These are phyloP conservation scores for Fringilla coelebs DNA, from an alignment of 2,797 vertebrate species.

Conservation along the genomic window DNA sequence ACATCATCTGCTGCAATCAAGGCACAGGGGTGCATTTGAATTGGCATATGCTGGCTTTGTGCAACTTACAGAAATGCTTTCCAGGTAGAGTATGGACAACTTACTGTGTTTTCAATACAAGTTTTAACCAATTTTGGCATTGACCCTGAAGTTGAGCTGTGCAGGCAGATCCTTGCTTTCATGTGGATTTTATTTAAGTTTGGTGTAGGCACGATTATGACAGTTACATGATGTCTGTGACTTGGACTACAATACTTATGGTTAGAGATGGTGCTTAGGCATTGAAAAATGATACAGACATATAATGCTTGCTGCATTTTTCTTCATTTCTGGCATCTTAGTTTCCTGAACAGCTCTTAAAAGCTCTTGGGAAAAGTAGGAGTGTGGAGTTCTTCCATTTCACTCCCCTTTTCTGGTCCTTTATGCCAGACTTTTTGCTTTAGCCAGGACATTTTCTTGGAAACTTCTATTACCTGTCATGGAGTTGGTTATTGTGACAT, in stretches of 20 bases:
- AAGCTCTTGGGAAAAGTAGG: background rate
- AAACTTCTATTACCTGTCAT: constrained; percentile 22
- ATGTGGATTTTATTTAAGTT: background rate
- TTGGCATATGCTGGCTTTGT: constrained; percentile 95
- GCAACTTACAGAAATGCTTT: constrained; percentile 89
- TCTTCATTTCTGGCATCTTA: background rate
- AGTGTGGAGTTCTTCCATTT: background rate
- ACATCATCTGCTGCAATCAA: constrained; percentile 92
- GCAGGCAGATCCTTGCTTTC: background rate
- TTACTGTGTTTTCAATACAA: background rate
- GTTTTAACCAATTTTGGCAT: background rate
- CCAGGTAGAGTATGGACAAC: constrained; percentile 79
- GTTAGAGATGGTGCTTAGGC: background rate
- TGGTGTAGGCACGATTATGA: background rate
- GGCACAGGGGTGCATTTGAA: constrained; percentile 96
- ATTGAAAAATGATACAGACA: background rate
- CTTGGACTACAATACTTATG: background rate
- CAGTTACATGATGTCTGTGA: background rate
- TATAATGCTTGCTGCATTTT: background rate
- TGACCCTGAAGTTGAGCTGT: background rate
- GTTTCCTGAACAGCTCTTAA: background rate
- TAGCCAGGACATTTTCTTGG: constrained; percentile 16
- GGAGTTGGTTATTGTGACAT: constrained; percentile 39
- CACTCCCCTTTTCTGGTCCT: background rate
- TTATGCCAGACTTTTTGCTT: background rate